These are phyloP conservation scores for Coryphaenoides rupestris DNA, from an alignment of 2,113 vertebrate species.

Conservation along the genomic window DNA sequence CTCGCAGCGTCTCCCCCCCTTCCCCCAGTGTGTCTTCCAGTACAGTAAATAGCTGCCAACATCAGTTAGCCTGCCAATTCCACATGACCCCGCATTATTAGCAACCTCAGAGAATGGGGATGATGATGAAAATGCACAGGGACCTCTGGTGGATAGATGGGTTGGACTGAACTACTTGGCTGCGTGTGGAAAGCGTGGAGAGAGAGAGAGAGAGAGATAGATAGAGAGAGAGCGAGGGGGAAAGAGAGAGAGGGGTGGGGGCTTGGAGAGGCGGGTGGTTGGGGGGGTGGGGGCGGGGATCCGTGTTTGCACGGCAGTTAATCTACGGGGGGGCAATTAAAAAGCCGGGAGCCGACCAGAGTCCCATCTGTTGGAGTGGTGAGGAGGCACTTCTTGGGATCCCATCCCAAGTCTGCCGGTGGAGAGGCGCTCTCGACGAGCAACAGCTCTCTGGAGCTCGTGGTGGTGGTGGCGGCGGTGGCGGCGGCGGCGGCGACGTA, in stretches of 20 bases:
- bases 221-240: too few species aligned
- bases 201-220: too few species aligned
- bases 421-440: too few species aligned
- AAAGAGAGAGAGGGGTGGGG: too few species aligned
- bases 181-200: conserved; percentile 7
- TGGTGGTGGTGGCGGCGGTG: neutral
- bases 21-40: conserved; percentile 30
- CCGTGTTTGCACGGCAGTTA: conserved; percentile 51
- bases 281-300: conserved; percentile 14
- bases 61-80: conserved; percentile 59
- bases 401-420: conserved; percentile 35
- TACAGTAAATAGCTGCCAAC: conserved; percentile 56
- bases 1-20: conserved; percentile 30
- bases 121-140: conserved; percentile 34
- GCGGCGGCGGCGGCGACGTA: too few species aligned
- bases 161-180: conserved; percentile 54
- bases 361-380: conserved; percentile 47
- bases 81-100: conserved; percentile 60
- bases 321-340: conserved; percentile 61
- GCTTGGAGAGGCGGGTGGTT: too few species aligned
- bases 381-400: conserved; percentile 36
- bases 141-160: conserved; percentile 30
- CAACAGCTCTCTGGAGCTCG: neutral
- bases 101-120: conserved; percentile 43
- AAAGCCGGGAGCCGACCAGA: conserved; percentile 52